Percentiles rank a stretch among this genome's conserved stretches.
Conservation (phyloP, 2,113 vertebrate species). For the Cyanoramphus novaezelandiae region DNA sequence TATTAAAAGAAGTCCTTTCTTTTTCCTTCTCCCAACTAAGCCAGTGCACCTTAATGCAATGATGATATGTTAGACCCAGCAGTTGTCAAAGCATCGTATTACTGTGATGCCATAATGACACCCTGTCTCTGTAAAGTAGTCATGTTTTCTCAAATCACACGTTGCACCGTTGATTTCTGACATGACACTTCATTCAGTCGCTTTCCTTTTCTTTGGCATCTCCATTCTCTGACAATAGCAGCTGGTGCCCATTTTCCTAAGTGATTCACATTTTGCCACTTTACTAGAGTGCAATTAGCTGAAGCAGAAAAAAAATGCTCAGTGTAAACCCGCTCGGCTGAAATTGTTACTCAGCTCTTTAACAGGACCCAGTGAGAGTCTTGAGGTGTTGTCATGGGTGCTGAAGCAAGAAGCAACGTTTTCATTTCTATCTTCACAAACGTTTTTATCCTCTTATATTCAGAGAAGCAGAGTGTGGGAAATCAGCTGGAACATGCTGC, state of each 20-base stretch:
- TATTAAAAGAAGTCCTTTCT: conserved; percentile 79
- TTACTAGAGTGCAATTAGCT: conserved; percentile 79
- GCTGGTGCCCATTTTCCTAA: conserved; percentile 81
- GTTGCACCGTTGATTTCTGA: conserved; percentile 87
- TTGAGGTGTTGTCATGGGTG: background rate
- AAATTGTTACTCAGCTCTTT: conserved; percentile 66
- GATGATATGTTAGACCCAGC: conserved; percentile 93
- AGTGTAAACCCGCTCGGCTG: conserved; percentile 18
- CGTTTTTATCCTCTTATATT: background rate
- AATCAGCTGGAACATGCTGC: background rate
- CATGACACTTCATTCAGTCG: conserved; percentile 81
- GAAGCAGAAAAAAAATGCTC: conserved; percentile 64
- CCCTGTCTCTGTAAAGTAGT: conserved; percentile 90
- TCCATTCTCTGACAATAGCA: conserved; percentile 77
- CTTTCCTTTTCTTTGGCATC: conserved; percentile 71
- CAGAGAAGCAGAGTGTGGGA: background rate
- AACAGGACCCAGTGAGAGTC: background rate
- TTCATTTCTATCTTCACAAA: background rate
- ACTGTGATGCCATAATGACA: conserved; percentile 93
- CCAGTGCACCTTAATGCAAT: conserved; percentile 92
- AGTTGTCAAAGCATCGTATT: conserved; percentile 94
- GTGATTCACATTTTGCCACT: conserved; percentile 79
- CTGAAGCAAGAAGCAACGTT: background rate
- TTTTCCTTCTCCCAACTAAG: conserved; percentile 74
- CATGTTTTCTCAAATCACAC: conserved; percentile 86